Conservation (phyloP, 2,888 invertebrate genomes). For the Hypena proboscidalis region DNA sequence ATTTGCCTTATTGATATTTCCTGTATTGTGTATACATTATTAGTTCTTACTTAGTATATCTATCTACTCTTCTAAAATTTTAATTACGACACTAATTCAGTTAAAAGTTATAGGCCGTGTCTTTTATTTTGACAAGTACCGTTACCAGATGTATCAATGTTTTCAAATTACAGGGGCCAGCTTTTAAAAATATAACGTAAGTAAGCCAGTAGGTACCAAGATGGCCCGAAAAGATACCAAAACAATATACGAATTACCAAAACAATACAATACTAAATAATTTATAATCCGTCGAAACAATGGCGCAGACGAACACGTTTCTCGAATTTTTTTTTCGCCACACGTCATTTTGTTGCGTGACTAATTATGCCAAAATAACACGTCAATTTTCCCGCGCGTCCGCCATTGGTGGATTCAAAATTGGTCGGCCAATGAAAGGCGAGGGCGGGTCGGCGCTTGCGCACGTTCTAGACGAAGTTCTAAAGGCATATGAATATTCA, state of each 20-base stretch:
- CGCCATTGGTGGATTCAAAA: constrained; percentile 72
- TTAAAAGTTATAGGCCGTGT: too few species aligned
- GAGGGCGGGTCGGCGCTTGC: constrained; percentile 78
- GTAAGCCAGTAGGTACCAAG: too few species aligned
- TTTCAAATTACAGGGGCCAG: too few species aligned
- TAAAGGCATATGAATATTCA: constrained; percentile 72
- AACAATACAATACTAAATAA: constrained; percentile 17
- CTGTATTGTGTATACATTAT: too few species aligned
- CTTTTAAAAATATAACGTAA: too few species aligned
- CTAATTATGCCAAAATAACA: constrained; percentile 84
- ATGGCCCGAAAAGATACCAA: constrained; percentile 5
- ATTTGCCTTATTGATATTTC: too few species aligned
- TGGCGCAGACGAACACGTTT: constrained; percentile 34
- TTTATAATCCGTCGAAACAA: constrained; percentile 35
- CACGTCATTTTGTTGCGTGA: constrained; percentile 70
- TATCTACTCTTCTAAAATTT: too few species aligned
- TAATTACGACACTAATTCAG: too few species aligned
- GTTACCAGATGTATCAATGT: too few species aligned
- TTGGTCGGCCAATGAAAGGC: constrained; percentile 70
- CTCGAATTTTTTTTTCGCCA: constrained; percentile 37
- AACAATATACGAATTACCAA: constrained; percentile 8
- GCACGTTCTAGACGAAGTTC: constrained; percentile 64
- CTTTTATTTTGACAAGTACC: too few species aligned
- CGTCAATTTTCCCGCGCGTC: constrained; percentile 57
- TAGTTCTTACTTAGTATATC: too few species aligned